Percentiles rank a stretch among this genome's conserved stretches.
Conservation (phyloP, 2,797 vertebrate species). For the Catostomus latipinnis region DNA sequence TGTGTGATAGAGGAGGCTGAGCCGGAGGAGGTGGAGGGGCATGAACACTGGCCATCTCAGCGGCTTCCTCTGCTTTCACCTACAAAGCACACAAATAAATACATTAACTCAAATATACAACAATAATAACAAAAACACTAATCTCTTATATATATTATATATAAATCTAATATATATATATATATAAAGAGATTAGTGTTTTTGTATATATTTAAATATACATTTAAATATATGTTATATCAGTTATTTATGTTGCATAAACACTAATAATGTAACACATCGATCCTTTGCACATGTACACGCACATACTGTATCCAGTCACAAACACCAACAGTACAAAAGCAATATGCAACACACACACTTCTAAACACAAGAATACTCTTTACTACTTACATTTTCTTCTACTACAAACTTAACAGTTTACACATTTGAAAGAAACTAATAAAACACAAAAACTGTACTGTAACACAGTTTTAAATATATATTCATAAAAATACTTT, state of each 20-base stretch:
- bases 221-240: background rate
- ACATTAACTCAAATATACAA: constrained; percentile 23
- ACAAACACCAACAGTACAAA: too few relatives aligned
- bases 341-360: too few relatives aligned
- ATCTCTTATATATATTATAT: background rate
- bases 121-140: background rate
- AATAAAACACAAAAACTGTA: too few relatives aligned
- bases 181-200: too few relatives aligned
- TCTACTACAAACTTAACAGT: too few relatives aligned
- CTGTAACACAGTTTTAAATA: too few relatives aligned
- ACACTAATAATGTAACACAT: background rate
- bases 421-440: too few relatives aligned
- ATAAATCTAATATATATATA: background rate
- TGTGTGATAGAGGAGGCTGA: constrained; percentile 84
- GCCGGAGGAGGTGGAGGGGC: constrained; percentile 67
- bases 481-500: too few relatives aligned
- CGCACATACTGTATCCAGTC: too few relatives aligned
- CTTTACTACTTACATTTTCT: too few relatives aligned
- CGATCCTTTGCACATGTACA: too few relatives aligned
- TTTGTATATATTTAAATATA: background rate
- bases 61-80: constrained; percentile 80
- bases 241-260: background rate
- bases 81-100: constrained; percentile 58
- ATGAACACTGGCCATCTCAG: constrained; percentile 75
- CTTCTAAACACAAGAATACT: too few relatives aligned